Conservation (phyloP, 64 coral and sea anemone genomes). For the Catalaphyllia jardinei region DNA sequence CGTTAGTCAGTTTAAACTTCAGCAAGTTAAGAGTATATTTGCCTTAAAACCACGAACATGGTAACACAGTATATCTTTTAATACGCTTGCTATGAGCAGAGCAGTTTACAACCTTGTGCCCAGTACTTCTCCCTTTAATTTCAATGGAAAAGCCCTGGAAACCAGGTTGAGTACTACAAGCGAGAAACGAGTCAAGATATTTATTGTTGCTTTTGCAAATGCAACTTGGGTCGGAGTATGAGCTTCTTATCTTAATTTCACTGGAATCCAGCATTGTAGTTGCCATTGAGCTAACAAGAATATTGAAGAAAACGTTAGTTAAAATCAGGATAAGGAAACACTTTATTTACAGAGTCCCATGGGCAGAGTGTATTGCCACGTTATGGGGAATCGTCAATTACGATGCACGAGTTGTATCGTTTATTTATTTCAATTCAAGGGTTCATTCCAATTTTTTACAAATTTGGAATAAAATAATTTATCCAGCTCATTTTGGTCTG, state of each 20-base stretch:
- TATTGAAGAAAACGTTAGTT: neutral
- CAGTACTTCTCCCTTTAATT: no score
- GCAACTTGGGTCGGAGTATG: neutral
- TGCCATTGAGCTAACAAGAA: neutral
- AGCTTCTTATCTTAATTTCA: neutral
- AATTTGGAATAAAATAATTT: constrained; percentile 29
- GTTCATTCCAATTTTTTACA: constrained; percentile 26
- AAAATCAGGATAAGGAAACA: neutral
- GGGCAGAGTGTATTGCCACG: neutral
- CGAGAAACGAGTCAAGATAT: no score
- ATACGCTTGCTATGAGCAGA: no score
- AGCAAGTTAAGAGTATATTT: no score
- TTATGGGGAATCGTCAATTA: neutral
- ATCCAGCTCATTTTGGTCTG: neutral
- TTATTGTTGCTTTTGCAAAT: neutral
- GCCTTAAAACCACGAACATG: no score
- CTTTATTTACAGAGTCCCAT: neutral
- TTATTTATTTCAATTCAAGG: constrained; percentile 2
- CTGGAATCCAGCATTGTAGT: neutral
- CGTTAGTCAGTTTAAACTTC: no score
- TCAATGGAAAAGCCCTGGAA: no score
- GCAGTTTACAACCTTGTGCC: no score
- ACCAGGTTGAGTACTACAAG: no score
- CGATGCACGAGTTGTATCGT: neutral
- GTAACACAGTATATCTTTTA: no score